Conservation (phyloP, 2,113 vertebrate genomes). For the Urocynchramus pylzowi region DNA sequence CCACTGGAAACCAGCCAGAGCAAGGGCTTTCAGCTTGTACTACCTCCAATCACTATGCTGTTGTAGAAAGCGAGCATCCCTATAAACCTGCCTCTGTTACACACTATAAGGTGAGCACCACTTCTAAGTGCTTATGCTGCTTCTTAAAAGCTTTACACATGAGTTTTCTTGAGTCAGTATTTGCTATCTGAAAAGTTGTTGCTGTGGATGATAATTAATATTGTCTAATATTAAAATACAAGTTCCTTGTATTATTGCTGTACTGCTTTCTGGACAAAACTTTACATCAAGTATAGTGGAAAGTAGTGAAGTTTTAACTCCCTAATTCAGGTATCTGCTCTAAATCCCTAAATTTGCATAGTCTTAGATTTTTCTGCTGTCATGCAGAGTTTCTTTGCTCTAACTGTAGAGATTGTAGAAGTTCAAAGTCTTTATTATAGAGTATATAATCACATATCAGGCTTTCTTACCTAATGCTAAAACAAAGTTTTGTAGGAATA, state of each 20-base stretch:
- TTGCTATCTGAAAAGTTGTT: background rate
- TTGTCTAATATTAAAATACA: background rate
- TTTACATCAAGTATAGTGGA: background rate
- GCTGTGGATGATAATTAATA: rapidly evolving
- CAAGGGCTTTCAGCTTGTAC: conserved; percentile 95
- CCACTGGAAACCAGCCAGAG: conserved; percentile 94
- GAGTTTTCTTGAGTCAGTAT: background rate
- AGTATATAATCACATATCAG: background rate
- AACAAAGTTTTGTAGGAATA: background rate
- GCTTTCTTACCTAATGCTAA: background rate
- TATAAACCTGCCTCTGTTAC: conserved; percentile 93
- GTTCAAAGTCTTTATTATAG: background rate
- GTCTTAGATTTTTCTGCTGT: background rate
- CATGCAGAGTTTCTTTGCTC: background rate
- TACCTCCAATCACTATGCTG: conserved; percentile 94
- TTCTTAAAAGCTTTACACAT: background rate
- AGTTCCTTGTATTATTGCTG: background rate
- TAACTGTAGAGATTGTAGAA: background rate
- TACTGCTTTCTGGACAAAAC: background rate
- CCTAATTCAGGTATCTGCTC: background rate
- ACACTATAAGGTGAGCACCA: conserved; percentile 85
- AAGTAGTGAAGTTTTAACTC: background rate
- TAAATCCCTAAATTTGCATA: background rate
- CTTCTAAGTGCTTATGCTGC: background rate
- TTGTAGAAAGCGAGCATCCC: conserved; percentile 95